A percentile compares a stretch with the other conserved stretches of the same genome.
Conservation (phyloP, 1,140 invertebrate species). For the Sycobia sp. region DNA sequence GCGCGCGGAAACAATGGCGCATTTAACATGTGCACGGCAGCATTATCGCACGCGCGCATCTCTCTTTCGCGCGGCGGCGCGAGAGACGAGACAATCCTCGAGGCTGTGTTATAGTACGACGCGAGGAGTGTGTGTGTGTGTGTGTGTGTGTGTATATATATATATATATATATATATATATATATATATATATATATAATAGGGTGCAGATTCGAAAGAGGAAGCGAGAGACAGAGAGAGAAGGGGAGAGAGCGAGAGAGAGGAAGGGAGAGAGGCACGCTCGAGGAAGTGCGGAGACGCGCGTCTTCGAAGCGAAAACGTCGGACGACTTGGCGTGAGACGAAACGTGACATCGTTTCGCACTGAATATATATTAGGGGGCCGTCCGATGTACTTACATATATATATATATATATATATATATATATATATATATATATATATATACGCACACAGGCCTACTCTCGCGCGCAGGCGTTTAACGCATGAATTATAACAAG, state of each 20-base stretch:
- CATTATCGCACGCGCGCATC: conserved; percentile 18
- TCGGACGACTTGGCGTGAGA: conserved; percentile 37
- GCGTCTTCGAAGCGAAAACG: conserved; percentile 18
- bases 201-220: no score
- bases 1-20: conserved; percentile 23
- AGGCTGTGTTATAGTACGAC: no score
- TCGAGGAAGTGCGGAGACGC: not conserved
- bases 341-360: conserved; percentile 38
- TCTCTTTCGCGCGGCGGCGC: no score
- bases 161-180: no score
- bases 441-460: no score
- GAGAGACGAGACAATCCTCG: conserved; percentile 4
- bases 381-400: no score
- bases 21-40: not conserved
- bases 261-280: not conserved
- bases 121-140: not conserved
- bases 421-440: no score
- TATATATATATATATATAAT: no score
- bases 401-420: no score
- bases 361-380: no score
- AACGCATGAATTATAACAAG: conserved; percentile 50
- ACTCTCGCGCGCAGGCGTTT: conserved; percentile 35
- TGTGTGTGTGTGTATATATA: no score
- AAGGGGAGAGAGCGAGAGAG: not conserved
- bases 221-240: not conserved